These are phyloP conservation scores for Monodelphis domestica DNA, from an alignment of 2,797 vertebrate genomes.

Conservation along the genomic window DNA sequence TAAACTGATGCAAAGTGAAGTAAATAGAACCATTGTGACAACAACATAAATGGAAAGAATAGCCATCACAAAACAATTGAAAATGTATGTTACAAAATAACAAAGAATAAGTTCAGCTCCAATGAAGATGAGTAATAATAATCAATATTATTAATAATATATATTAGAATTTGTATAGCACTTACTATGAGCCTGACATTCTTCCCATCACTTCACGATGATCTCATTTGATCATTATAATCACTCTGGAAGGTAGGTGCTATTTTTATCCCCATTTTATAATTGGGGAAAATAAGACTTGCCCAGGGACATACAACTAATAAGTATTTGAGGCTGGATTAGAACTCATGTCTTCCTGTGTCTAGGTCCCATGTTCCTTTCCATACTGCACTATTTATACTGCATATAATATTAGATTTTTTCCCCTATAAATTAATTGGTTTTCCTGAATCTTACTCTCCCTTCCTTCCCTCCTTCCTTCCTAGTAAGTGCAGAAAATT, in stretches of 20 bases:
- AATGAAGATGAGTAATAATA: background rate
- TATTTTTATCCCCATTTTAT: background rate
- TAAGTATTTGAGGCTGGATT: background rate
- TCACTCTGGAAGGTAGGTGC: background rate
- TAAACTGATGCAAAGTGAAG: background rate
- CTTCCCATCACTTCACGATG: background rate
- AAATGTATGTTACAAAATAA: background rate
- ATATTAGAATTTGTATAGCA: background rate
- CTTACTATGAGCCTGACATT: background rate
- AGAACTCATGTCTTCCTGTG: background rate
- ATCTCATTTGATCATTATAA: background rate
- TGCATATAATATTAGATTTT: background rate
- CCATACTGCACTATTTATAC: background rate
- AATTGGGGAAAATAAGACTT: background rate
- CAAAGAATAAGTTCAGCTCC: background rate
- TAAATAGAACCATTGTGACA: background rate
- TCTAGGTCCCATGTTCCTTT: background rate
- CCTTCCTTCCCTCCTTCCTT: conserved; percentile 80
- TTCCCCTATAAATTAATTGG: background rate
- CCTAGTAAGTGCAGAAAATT: no score
- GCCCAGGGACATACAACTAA: background rate
- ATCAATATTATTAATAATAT: background rate
- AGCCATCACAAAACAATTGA: background rate
- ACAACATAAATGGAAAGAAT: background rate
- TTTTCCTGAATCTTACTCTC: background rate